Base-by-base conservation (phyloP, 2,113 vertebrate genomes). In the Ceyx melanurus region DNA sequence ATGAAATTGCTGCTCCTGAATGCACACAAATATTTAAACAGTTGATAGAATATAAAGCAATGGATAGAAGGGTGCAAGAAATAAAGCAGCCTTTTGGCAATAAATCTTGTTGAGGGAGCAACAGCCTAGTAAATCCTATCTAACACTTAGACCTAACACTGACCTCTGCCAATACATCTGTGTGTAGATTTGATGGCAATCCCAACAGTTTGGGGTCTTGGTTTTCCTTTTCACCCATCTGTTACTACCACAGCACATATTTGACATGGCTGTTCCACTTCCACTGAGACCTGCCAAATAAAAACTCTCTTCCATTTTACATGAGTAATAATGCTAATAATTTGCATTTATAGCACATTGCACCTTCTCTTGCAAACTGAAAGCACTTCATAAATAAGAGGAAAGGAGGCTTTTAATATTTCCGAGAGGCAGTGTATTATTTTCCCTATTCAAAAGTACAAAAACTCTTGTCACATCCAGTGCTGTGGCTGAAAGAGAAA, bases 1-100 rank as follows among this genome's bases (percentile, higher is more conserved):
- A 88, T 80, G 82, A 88, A 93, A 86, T 86, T 83, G 51, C 82
- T 83, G 65, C 88, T 93, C 72, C 86, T 83, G 76, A 88, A 81
- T 53, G 64, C 72, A 42, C 56, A 64, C 64, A 86, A 87, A 66
- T 88, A 54, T 91, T 74, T 88, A 77, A 94, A 73, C 31, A 80
- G 78, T 37, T 8, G 5, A 74, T 48, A 71, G 14, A 60, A 28
- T 48, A 62, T 74, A 88, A 88, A 85, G 60, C 15, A 74, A n/a
- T 75, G 51, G 75, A 58, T 80, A 67, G 42, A 92, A 73, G 28
- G 37, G 50, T 18, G 6, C 40, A 64, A 62, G 70, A 90, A 78
- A 89, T 60, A 82, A 88, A 83, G 25, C 60, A 71, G 43, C 16
- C 16, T 77, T 73, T 71, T 51, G 33, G 82, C 7, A 4, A 60